Evolutionary conservation across 2,797 vertebrate genomes (phyloP).

Genomic region (Gadopsis marmoratus): DNA sequence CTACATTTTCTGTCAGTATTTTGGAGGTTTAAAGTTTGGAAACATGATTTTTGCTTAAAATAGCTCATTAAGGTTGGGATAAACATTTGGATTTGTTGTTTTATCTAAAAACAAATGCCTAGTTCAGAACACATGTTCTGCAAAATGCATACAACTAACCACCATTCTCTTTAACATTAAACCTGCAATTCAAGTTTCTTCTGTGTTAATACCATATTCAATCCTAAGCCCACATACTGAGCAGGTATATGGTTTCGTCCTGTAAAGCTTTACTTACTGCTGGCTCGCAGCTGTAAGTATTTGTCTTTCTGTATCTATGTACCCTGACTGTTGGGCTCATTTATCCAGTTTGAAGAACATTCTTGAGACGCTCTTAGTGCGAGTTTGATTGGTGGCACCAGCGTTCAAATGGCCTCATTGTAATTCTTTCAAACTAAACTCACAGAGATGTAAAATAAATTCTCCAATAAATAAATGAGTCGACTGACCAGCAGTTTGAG

Average conservation of each 20-base stretch:
- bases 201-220: not conserved
- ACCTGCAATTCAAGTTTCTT: not conserved
- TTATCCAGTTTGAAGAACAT: not conserved
- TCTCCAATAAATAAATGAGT: not conserved
- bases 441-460: not conserved
- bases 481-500: constrained; percentile 95
- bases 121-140: too few relatives aligned
- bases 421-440: constrained; percentile 21
- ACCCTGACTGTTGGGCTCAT: not conserved
- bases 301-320: constrained; percentile 16
- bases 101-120: not conserved
- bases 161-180: not conserved
- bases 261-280: not conserved
- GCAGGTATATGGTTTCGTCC: not conserved
- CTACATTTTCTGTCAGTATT: not conserved
- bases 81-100: not conserved
- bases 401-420: not conserved
- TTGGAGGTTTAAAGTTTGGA: not conserved
- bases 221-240: not conserved
- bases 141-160: not conserved
- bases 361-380: not conserved
- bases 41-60: not conserved
- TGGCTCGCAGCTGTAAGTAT: constrained; percentile 4
- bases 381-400: not conserved
- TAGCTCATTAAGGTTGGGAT: not conserved